phyloP scores from a whole-genome alignment of 2,888 invertebrate species.

The Plagodis pulveraria region DNA sequence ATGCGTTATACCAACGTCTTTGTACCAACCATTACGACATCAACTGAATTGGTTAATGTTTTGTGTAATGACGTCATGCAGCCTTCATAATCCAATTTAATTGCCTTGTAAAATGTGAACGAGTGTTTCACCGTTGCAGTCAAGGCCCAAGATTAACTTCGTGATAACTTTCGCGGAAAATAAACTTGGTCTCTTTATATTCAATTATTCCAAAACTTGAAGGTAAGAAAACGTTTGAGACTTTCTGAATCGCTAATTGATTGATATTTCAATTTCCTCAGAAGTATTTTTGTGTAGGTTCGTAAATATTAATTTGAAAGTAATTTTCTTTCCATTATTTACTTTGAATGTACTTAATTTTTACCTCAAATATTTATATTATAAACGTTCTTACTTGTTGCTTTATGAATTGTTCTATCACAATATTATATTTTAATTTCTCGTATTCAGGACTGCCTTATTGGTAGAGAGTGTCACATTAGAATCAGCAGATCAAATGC shows the following conservation, averaged over 20 bases:
- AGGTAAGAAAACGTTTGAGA: slow-evolving; percentile 50
- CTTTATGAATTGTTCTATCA: too few species aligned
- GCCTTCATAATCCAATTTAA: neutral
- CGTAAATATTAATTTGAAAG: slow-evolving; percentile 5
- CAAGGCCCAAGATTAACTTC: slow-evolving; percentile 68
- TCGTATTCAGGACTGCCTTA: too few species aligned
- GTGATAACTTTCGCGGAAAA: slow-evolving; percentile 62
- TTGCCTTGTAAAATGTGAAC: slow-evolving; percentile 6
- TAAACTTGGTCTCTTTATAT: slow-evolving; percentile 71
- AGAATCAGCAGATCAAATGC: too few species aligned
- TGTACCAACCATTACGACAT: too few species aligned
- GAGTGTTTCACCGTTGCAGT: slow-evolving; percentile 40
- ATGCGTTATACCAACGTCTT: too few species aligned
- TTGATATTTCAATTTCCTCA: slow-evolving; percentile 59
- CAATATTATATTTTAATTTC: too few species aligned
- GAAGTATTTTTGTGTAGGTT: slow-evolving; percentile 3
- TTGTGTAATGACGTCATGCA: neutral
- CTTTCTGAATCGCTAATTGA: slow-evolving; percentile 67
- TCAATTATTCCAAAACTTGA: slow-evolving; percentile 72
- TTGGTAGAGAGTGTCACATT: too few species aligned
- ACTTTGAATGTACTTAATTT: neutral
- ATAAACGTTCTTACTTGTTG: too few species aligned
- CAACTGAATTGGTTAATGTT: too few species aligned
- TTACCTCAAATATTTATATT: too few species aligned
- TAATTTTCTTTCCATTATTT: neutral